Evolutionary conservation across 2,113 vertebrate species (phyloP).

Genomic region (Hemibagrus wyckioides): DNA sequence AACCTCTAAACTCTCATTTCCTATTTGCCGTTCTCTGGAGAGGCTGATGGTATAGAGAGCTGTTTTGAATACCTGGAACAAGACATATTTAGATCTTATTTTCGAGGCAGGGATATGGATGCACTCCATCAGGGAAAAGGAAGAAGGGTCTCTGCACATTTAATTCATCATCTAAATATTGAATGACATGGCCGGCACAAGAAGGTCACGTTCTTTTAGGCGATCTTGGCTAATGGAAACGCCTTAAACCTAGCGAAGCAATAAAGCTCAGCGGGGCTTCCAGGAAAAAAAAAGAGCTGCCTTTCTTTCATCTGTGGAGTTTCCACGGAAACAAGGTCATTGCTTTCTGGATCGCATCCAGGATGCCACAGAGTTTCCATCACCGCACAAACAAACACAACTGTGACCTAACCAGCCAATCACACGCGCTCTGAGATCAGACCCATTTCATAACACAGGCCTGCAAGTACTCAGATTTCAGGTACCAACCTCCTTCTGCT

Average conservation of each 20-base stretch:
- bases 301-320: slow-evolving; percentile 40
- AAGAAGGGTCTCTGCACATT: not conserved
- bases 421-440: not conserved
- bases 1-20: slow-evolving; percentile 23
- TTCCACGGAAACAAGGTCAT: slow-evolving; percentile 49
- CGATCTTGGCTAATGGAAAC: slow-evolving; percentile 53
- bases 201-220: slow-evolving; percentile 35
- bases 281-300: slow-evolving; percentile 40
- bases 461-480: slow-evolving; percentile 34
- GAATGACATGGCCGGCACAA: slow-evolving; percentile 17
- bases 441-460: slow-evolving; percentile 29
- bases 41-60: not conserved
- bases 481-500: slow-evolving; percentile 21
- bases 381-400: slow-evolving; percentile 22
- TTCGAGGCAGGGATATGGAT: not conserved
- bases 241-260: slow-evolving; percentile 32
- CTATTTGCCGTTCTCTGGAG: not conserved
- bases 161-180: slow-evolving; percentile 34
- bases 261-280: slow-evolving; percentile 48
- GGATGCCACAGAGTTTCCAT: slow-evolving; percentile 43
- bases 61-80: slow-evolving; percentile 1
- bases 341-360: slow-evolving; percentile 40
- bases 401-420: slow-evolving; percentile 22
- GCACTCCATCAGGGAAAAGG: not conserved
- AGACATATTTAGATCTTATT: slow-evolving; percentile 10